Percentiles rank a stretch among this genome's conserved stretches.
Evolutionary conservation across 1,140 invertebrate genomes (phyloP).

Genomic region (Gonioctena quinquepunctata): DNA sequence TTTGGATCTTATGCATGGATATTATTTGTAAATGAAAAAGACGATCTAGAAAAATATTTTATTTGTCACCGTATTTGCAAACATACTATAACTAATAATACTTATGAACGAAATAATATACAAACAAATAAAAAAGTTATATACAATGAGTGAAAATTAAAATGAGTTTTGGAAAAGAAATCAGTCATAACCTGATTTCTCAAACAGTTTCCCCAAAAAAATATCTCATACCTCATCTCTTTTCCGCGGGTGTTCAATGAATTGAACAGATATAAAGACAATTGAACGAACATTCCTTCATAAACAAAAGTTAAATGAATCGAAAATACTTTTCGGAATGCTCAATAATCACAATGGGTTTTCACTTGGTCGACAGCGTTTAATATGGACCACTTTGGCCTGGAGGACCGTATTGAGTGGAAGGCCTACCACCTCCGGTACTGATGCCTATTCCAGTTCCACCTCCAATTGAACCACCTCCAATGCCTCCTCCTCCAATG

Average conservation of each 20-base stretch:
- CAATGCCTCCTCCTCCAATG: constrained; percentile 24
- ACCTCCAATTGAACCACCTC: constrained; percentile 58
- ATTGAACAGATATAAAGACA: too few species aligned
- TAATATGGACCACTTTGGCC: constrained; percentile 43
- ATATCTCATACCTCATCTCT: not conserved
- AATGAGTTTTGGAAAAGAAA: not conserved
- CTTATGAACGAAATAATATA: constrained; percentile 13
- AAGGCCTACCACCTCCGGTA: constrained; percentile 22
- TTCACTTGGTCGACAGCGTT: not conserved
- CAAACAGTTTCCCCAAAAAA: not conserved
- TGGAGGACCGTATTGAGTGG: constrained; percentile 39
- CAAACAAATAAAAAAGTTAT: not conserved
- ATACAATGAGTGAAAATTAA: constrained; percentile 15
- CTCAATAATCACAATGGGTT: constrained; percentile 10
- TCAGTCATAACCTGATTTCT: not conserved
- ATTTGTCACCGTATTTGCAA: constrained; percentile 42
- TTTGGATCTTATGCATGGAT: too few species aligned
- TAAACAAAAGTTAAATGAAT: too few species aligned
- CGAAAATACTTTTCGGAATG: too few species aligned
- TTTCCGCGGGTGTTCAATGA: not conserved
- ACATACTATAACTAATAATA: constrained; percentile 13
- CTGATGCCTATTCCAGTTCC: constrained; percentile 13
- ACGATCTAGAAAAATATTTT: constrained; percentile 40
- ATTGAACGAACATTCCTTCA: too few species aligned
- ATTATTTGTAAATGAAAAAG: too few species aligned